Evolutionary conservation across 2,888 invertebrate genomes (phyloP).

Genomic region (Gymnosoma rotundatum): DNA sequence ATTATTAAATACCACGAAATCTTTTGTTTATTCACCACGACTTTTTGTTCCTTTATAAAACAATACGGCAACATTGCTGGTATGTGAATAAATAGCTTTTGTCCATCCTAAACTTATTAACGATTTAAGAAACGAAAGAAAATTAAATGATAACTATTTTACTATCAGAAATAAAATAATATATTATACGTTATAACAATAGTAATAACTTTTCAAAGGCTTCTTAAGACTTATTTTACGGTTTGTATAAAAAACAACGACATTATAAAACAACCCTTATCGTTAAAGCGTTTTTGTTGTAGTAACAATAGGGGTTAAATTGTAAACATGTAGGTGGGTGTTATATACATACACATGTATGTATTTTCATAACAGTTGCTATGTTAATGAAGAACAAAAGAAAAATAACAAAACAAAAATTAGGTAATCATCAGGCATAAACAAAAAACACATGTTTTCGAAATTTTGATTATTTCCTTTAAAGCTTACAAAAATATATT

Average conservation of each 20-base stretch:
- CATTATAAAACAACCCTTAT: no score
- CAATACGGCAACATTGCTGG: no score
- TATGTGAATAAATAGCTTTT: not conserved
- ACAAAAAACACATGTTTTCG: conserved; percentile 67
- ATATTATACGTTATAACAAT: no score
- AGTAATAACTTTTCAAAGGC: conserved; percentile 1
- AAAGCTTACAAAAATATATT: conserved; percentile 40
- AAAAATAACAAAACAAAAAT: conserved; percentile 57
- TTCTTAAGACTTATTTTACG: not conserved
- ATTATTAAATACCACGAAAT: no score
- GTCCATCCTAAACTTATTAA: not conserved
- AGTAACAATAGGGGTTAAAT: no score
- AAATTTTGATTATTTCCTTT: conserved; percentile 39
- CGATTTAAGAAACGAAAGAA: no score
- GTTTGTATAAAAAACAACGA: not conserved
- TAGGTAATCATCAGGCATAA: conserved; percentile 58
- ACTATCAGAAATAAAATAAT: no score
- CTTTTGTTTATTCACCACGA: no score
- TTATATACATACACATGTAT: conserved; percentile 2
- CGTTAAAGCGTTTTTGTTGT: no score
- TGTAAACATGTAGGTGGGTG: no score
- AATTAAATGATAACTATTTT: no score
- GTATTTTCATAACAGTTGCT: conserved; percentile 49
- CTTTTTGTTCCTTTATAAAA: no score
- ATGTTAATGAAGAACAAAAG: conserved; percentile 34